Evolutionary conservation across 1,140 invertebrate genomes (phyloP), one percentile per base, ranked within the genome.

Genomic region (Scaptomyza pallida): DNA sequence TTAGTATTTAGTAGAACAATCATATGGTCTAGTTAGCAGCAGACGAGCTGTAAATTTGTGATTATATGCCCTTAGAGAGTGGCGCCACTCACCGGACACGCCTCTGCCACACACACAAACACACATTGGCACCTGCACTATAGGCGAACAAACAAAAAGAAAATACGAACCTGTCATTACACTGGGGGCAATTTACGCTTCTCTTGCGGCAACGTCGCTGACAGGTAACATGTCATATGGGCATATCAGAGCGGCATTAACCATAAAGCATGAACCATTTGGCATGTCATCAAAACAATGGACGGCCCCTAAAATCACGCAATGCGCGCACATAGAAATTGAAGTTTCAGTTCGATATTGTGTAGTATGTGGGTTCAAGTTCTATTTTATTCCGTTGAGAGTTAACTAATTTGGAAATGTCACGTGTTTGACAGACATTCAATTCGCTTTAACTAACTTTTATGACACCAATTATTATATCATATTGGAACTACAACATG

Each of bases 361-460:
- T 37, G 8, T 40, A 2, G 6, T 13, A 12, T 40, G 13, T 51
- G 45, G 21, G 26, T 59, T 50, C 54, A 56, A 75, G 74, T 71
- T 74, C 59, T 48, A 33, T 60, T 62, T 59, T 48, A 50, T 45
- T 6, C 16, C 35, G 30, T 52, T 16, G 55, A 54, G 45, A 52
- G 55, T 41, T 13, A 45, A 43, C 70, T 68, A 75, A 86, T 85
- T 79, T 67, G 76, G 69, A 45, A 78, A 77, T 86, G 81, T 77
- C 81, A 81, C 54, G 57, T 63, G 21, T 45, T 63, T 75, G 77
- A 81, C 74, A 81, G 77, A 57, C 77, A 70, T 71, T 60, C 73
- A 69, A 71, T 86, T 72, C 56, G 54, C 76, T 72, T 86, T 78
- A 81, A 86, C 81, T 88, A 86, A 86, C 77, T 86, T 86, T 81